Base-by-base conservation (phyloP, 2,113 vertebrate species). In the Ariopsis seemanni region DNA sequence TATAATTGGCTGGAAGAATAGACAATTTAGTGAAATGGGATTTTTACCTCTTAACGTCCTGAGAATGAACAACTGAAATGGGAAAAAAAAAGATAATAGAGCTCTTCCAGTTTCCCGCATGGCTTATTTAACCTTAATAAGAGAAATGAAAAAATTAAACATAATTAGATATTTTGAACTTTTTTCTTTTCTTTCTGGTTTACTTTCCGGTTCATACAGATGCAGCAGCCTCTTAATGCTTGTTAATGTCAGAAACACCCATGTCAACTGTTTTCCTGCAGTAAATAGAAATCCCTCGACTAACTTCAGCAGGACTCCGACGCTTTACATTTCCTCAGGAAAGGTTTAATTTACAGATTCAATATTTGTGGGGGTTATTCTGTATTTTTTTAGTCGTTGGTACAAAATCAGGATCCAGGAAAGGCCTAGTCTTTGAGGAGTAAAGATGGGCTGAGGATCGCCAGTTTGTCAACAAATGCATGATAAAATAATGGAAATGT, bases 1-100 rank as follows among this genome's bases (percentile, higher is more conserved):
- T 75, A 75, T 84, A 78, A 85, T 53, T 85, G 48, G 15, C 18
- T 52, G 48, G 25, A 52, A 65, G 42, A 78, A 60, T 48, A 60
- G 50, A 75, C 55, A 60, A 52, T 65, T 79, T 52, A 65, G 55
- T 17, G 3, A 15, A 50, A 30, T 78, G 42, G 57, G 57, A n/a
- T 83, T 85, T 77, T 78, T 63, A 52, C n/a, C 14, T 30, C 5
- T 25, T 65, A 79, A 52, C 15, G 14, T 67, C 4, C 85, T 4
- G 14, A 78, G 69, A 30, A 75, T 7, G 18, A 77, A 55, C 22
- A 30, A 52, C 55, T 63, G 42, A 52, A 42, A 63, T 11, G 34
- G n/a, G 53, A 0, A 27, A 10, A 30, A 57, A 57, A 72, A 69
- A 34, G 30, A 75, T 48, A 72, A 71, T 30, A n/a, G 55, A 77